Conservation (phyloP, 2,797 vertebrate species). For the Pteropus rufus region DNA sequence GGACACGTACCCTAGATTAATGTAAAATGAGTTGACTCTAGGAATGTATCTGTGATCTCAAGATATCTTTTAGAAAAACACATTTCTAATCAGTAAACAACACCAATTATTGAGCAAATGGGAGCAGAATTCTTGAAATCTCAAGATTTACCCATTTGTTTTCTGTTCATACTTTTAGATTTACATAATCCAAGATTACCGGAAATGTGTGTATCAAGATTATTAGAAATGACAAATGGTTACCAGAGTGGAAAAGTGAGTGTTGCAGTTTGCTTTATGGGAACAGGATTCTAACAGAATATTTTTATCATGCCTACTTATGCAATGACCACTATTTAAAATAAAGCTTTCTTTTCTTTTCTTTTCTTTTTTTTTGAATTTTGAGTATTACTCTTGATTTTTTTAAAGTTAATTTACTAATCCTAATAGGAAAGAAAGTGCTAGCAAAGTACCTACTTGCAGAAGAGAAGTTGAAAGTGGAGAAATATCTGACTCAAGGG, state of each 20-base stretch:
- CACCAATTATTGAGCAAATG: not conserved
- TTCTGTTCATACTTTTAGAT: not conserved
- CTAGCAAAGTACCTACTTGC: not conserved
- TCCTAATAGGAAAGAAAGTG: not conserved
- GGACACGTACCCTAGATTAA: not conserved
- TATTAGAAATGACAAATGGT: not conserved
- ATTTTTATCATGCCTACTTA: not conserved
- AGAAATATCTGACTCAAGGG: constrained; percentile 41
- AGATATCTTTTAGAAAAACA: not conserved
- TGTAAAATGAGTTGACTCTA: not conserved
- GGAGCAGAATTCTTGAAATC: constrained; percentile 9
- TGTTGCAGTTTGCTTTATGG: not conserved
- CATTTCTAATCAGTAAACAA: not conserved
- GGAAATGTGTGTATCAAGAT: not conserved
- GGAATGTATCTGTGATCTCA: not conserved
- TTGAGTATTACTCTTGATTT: not conserved
- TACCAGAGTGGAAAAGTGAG: not conserved
- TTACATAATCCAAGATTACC: not conserved
- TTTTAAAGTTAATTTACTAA: constrained; percentile 37
- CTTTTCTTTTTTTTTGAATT: not conserved
- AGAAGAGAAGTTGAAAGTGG: constrained; percentile 37
- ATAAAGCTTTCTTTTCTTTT: not conserved
- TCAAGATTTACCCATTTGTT: not conserved
- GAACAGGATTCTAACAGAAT: not conserved
- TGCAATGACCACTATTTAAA: not conserved